Percentiles rank a stretch among this genome's conserved stretches.
phyloP scores from a whole-genome alignment of 1,140 invertebrate genomes.

The Pseudomyrmex pallidus region DNA sequence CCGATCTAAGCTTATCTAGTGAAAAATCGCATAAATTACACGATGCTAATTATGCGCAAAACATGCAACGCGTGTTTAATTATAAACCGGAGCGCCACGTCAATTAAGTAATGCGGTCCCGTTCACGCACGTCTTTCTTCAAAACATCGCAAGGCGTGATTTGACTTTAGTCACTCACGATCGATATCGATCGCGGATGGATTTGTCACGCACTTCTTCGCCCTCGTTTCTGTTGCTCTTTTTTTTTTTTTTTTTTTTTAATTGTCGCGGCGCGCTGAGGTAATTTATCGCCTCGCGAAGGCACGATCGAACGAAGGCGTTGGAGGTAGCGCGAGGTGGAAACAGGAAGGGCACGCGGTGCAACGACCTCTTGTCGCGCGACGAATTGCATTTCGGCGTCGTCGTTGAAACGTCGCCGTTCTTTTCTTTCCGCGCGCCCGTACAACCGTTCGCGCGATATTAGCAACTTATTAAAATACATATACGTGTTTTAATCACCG shows the following conservation, averaged over 20 bases:
- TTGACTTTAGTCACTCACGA: constrained; percentile 21
- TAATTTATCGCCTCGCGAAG: constrained; percentile 45
- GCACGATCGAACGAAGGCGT: constrained; percentile 56
- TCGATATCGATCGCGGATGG: constrained; percentile 47
- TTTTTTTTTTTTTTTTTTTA: background rate
- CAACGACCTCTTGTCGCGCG: constrained; percentile 69
- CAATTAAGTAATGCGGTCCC: constrained; percentile 49
- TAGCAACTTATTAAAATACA: background rate
- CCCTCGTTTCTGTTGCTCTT: constrained; percentile 28
- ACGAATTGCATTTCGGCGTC: constrained; percentile 70
- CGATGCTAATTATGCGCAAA: constrained; percentile 30
- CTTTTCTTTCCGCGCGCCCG: constrained; percentile 32
- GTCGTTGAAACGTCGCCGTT: constrained; percentile 44
- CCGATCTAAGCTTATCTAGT: background rate
- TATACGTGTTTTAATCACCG: background rate
- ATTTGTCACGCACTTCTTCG: constrained; percentile 31
- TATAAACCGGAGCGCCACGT: constrained; percentile 45
- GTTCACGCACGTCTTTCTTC: constrained; percentile 46
- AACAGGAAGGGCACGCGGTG: constrained; percentile 65
- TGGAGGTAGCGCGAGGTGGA: constrained; percentile 62
- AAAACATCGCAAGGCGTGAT: constrained; percentile 19
- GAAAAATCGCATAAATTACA: constrained; percentile 33
- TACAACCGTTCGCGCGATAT: background rate
- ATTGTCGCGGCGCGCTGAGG: constrained; percentile 45
- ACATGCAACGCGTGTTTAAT: constrained; percentile 39